Base-by-base conservation (phyloP, 1,140 invertebrate species). In the Penaeus indicus region DNA sequence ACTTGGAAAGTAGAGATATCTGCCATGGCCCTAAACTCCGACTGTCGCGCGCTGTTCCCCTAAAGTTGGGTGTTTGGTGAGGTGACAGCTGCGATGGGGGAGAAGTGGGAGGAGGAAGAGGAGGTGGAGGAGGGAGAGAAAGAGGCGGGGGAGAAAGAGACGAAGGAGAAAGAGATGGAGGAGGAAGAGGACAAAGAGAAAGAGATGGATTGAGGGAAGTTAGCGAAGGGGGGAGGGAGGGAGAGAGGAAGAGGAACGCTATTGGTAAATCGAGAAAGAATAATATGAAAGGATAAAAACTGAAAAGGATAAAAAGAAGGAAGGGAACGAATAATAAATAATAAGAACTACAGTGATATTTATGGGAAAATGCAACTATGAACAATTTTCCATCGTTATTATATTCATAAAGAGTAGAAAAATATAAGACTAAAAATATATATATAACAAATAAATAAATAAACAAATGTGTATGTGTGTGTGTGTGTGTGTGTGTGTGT, bases 41-140 rank as follows among this genome's bases (percentile, higher is more conserved):
- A 63, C 62, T 86, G 85, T 86, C 85, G 75, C 84, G 77, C 85
- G 62, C 85, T 86, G 85, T 86, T 86, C 78, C 78, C 77, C 85
- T 80, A 67, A 86, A 86, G 85, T 86, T 86, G 85, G 62, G 75
- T 86, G 85, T 86, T 86, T 86, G 85, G 85, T 86, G 85, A 86
- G 85, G 78, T 78, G 85, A 81, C 85, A 86, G 85, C 85, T 86
- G 85, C 42, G 75, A 21, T 21, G 32, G 75, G 75, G 47, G 84
- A 38, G 54, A 38, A 64, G 32, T n/a, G 38, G 54, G 62, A 64
- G 62, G 32, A 63, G 32, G 62, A 62, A 62, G 61, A 64, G 81
- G 64, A 38, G 38, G 47, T 25, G 81, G 64, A 32, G 27, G n/a
- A 38, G 81, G 64, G 7, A n/a, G 32, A 47, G 81, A 64, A 32